These are phyloP conservation scores for Geotria australis DNA, from an alignment of 2,797 vertebrate species.

Conservation along the genomic window DNA sequence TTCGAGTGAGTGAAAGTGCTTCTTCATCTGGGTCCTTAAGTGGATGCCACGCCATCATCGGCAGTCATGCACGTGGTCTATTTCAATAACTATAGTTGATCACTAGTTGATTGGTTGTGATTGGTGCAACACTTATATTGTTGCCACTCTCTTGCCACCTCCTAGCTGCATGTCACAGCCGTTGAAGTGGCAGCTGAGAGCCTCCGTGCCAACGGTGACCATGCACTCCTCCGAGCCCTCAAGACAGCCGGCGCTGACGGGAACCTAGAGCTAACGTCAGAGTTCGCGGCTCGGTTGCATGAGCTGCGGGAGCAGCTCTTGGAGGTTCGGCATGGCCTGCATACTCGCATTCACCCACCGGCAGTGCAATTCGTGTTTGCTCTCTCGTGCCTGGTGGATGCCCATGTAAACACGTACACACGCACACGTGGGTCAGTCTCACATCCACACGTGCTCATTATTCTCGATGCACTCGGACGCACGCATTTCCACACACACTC, in stretches of 20 bases:
- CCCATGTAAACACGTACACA: neutral
- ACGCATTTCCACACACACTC: neutral
- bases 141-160: slow-evolving; percentile 1
- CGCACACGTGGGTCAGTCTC: neutral
- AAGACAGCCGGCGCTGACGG: slow-evolving; percentile 60
- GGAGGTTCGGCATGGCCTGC: slow-evolving; percentile 25
- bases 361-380: neutral
- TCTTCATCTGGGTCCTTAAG: too few species aligned
- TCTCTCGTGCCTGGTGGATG: too few species aligned
- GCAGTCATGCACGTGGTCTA: too few species aligned
- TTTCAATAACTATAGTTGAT: neutral
- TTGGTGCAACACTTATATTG: neutral
- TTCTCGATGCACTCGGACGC: neutral
- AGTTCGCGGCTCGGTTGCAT: slow-evolving; percentile 50
- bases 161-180: slow-evolving; percentile 52
- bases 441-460: neutral
- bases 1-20: too few species aligned
- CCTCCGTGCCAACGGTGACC: slow-evolving; percentile 51
- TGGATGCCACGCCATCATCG: too few species aligned
- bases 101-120: neutral
- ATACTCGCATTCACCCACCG: too few species aligned
- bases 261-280: slow-evolving; percentile 59
- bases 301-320: slow-evolving; percentile 88
- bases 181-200: slow-evolving; percentile 40
- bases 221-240: slow-evolving; percentile 47